Percentiles rank a stretch among this genome's conserved stretches.
These are phyloP conservation scores for Euwallacea similis DNA, from an alignment of 1,140 invertebrate genomes.

Conservation along the genomic window DNA sequence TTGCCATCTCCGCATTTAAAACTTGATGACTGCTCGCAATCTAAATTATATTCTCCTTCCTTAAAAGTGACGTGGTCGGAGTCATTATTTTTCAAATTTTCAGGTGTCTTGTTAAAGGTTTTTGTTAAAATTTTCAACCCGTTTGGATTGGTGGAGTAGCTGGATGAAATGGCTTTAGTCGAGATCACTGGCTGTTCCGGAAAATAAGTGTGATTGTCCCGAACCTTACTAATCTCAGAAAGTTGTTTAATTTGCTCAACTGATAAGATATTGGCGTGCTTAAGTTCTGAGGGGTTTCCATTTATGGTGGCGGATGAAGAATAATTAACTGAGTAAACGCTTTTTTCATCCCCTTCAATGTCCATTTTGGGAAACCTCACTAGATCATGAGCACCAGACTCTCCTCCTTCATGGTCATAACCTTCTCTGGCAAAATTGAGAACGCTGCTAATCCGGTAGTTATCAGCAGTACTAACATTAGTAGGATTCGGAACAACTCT, in stretches of 20 bases:
- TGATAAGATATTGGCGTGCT: slow-evolving; percentile 41
- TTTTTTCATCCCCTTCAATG: slow-evolving; percentile 11
- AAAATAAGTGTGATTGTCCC: slow-evolving; percentile 57
- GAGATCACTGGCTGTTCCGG: slow-evolving; percentile 57
- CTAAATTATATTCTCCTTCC: slow-evolving; percentile 44
- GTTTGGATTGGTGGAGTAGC: slow-evolving; percentile 63
- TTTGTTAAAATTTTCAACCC: slow-evolving; percentile 69
- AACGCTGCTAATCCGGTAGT: slow-evolving; percentile 48
- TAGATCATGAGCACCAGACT: slow-evolving; percentile 27
- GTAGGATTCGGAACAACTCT: slow-evolving; percentile 20
- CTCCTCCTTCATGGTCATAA: slow-evolving; percentile 5
- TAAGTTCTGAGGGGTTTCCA: neutral
- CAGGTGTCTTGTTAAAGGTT: slow-evolving; percentile 62
- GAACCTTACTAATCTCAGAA: slow-evolving; percentile 57
- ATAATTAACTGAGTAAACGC: slow-evolving; percentile 9
- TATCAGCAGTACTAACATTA: slow-evolving; percentile 38
- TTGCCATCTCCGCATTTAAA: slow-evolving; percentile 65
- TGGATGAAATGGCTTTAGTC: slow-evolving; percentile 60
- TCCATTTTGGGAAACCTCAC: slow-evolving; percentile 47
- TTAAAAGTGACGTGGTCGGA: neutral
- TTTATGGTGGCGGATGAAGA: slow-evolving; percentile 25
- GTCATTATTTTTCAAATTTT: slow-evolving; percentile 52
- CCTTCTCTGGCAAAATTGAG: slow-evolving; percentile 47
- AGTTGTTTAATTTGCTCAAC: slow-evolving; percentile 47
- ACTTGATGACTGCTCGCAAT: slow-evolving; percentile 44